phyloP scores from a whole-genome alignment of 2,113 vertebrate genomes.

The Pangasianodon gigas region DNA sequence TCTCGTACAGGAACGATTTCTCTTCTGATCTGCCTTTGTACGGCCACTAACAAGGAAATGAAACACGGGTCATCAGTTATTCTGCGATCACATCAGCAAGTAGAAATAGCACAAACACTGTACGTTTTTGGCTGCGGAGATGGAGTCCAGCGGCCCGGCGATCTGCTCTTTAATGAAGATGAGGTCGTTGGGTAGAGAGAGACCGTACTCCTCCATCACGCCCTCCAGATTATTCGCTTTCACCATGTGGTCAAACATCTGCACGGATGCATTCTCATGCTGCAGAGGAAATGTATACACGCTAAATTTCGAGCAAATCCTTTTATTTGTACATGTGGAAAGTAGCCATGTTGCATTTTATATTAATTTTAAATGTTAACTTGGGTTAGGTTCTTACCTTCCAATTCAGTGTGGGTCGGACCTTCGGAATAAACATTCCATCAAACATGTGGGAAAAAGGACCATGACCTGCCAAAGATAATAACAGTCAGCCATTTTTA shows the following conservation, averaged over 20 bases:
- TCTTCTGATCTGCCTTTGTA: conserved; percentile 82
- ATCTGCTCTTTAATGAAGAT: conserved; percentile 93
- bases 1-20: conserved; percentile 93
- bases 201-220: conserved; percentile 78
- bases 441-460: conserved; percentile 98
- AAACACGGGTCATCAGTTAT: neutral
- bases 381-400: conserved; percentile 73
- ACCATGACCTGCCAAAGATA: conserved; percentile 84
- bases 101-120: neutral
- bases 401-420: conserved; percentile 76
- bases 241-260: conserved; percentile 92
- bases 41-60: conserved; percentile 73
- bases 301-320: neutral
- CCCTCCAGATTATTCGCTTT: conserved; percentile 73
- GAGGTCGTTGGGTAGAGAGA: conserved; percentile 82
- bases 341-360: neutral
- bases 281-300: conserved; percentile 44
- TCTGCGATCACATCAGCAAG: neutral
- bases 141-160: conserved; percentile 71
- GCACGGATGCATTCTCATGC: conserved; percentile 86
- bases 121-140: conserved; percentile 24
- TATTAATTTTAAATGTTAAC: neutral
- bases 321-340: neutral
- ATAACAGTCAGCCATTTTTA: neutral
- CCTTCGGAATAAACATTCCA: conserved; percentile 84